Percentiles rank a stretch among this genome's conserved stretches.
phyloP scores from a whole-genome alignment of 2,888 invertebrate genomes.

The Pyrgus malvae region DNA sequence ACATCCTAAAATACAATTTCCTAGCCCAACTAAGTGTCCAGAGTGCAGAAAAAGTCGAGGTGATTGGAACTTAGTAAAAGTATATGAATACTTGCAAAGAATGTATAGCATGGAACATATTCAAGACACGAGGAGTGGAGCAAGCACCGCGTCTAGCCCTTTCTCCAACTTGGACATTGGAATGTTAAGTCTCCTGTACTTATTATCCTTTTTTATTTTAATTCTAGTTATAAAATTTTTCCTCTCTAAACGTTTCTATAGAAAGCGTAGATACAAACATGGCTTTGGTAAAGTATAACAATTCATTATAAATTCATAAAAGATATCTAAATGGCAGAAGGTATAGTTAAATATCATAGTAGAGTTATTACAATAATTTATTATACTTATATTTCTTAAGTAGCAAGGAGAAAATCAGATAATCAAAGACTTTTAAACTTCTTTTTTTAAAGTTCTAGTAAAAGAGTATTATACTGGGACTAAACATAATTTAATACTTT shows the following conservation, averaged over 20 bases:
- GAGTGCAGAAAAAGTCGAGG: slow-evolving; percentile 83
- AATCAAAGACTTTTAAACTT: no score
- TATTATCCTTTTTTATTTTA: slow-evolving; percentile 88
- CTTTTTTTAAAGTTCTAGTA: no score
- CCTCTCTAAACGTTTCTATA: slow-evolving; percentile 85
- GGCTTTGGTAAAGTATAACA: slow-evolving; percentile 87
- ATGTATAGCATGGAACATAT: slow-evolving; percentile 66
- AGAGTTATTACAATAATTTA: no score
- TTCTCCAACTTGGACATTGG: slow-evolving; percentile 87
- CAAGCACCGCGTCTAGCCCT: slow-evolving; percentile 62
- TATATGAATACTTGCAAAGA: slow-evolving; percentile 83
- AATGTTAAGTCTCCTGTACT: slow-evolving; percentile 88
- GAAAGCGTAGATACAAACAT: slow-evolving; percentile 88
- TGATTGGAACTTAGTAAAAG: slow-evolving; percentile 84
- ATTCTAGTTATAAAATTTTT: slow-evolving; percentile 89
- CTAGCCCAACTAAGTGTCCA: slow-evolving; percentile 85
- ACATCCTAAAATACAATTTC: slow-evolving; percentile 95
- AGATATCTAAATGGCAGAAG: no score
- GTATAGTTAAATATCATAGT: no score
- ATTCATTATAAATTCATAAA: not conserved
- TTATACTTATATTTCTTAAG: no score
- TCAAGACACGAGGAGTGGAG: slow-evolving; percentile 44
- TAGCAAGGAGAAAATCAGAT: no score
- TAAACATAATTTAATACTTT: no score
- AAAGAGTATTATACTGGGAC: no score